phyloP scores from a whole-genome alignment of 1,140 invertebrate species.

The Drosophila sproati region DNA sequence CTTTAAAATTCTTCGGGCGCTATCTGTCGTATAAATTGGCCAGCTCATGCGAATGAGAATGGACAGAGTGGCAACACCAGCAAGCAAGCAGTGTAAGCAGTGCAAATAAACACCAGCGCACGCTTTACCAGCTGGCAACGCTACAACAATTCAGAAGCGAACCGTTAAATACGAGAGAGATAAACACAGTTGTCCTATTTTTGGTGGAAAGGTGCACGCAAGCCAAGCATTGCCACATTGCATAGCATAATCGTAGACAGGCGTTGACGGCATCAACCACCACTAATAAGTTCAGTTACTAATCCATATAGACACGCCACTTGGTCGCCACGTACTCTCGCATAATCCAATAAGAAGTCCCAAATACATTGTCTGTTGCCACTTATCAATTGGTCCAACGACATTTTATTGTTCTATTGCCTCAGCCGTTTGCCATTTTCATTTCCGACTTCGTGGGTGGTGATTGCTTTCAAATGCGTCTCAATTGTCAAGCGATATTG shows the following conservation, averaged over 20 bases:
- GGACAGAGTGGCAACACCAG: too few relatives aligned
- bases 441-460: slow-evolving; percentile 37
- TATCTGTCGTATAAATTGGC: background rate
- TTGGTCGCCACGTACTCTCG: slow-evolving; percentile 11
- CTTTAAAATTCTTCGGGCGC: background rate
- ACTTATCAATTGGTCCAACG: slow-evolving; percentile 38
- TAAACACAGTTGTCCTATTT: slow-evolving; percentile 9
- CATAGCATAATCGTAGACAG: slow-evolving; percentile 58
- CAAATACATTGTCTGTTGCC: slow-evolving; percentile 15
- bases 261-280: slow-evolving; percentile 27
- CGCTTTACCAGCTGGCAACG: background rate
- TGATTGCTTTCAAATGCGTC: slow-evolving; percentile 16
- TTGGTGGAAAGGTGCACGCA: background rate
- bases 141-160: slow-evolving; percentile 6
- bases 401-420: slow-evolving; percentile 75
- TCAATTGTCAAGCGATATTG: slow-evolving; percentile 41
- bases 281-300: slow-evolving; percentile 55
- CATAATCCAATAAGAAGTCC: slow-evolving; percentile 77
- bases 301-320: slow-evolving; percentile 69
- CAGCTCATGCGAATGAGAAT: background rate
- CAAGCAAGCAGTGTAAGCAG: slow-evolving; percentile 6
- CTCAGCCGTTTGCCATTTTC: slow-evolving; percentile 52
- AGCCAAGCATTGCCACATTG: slow-evolving; percentile 32
- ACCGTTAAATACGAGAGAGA: slow-evolving; percentile 1
- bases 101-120: background rate